Conservation (phyloP, 2,113 vertebrate species). For the Myxocyprinus asiaticus region DNA sequence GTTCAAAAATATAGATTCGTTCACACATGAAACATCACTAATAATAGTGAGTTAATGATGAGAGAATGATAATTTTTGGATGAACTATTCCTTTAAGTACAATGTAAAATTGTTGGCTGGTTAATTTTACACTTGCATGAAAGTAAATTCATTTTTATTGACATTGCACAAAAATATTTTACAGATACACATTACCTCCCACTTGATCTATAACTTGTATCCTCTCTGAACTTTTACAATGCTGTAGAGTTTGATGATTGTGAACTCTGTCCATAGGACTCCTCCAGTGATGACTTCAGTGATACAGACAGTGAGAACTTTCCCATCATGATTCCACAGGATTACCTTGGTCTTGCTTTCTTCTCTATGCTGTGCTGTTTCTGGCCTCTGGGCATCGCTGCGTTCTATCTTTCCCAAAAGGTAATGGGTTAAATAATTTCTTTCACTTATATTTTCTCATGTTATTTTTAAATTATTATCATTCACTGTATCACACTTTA, state of each 20-base stretch:
- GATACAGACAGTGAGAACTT: constrained; percentile 82
- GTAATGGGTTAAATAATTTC: constrained; percentile 34
- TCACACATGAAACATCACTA: too few species aligned
- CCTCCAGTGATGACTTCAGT: constrained; percentile 82
- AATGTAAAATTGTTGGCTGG: not conserved
- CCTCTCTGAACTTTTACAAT: too few species aligned
- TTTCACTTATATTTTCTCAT: too few species aligned
- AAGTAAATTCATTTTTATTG: too few species aligned
- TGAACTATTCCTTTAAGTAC: not conserved
- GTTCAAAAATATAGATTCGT: too few species aligned
- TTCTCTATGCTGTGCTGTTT: constrained; percentile 93
- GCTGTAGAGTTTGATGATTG: not conserved
- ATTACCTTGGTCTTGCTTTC: constrained; percentile 86
- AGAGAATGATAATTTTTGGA: too few species aligned
- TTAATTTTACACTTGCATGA: too few species aligned
- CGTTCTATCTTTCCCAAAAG: constrained; percentile 90
- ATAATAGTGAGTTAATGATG: too few species aligned
- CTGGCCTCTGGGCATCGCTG: constrained; percentile 88
- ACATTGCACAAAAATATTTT: not conserved
- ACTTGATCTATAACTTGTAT: not conserved
- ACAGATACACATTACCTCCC: not conserved
- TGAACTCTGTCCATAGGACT: constrained; percentile 63
- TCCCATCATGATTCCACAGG: constrained; percentile 82
- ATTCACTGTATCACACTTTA: too few species aligned
- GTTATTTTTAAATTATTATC: too few species aligned